Conservation (phyloP, 2,888 invertebrate genomes). For the Archips crataeganus region DNA sequence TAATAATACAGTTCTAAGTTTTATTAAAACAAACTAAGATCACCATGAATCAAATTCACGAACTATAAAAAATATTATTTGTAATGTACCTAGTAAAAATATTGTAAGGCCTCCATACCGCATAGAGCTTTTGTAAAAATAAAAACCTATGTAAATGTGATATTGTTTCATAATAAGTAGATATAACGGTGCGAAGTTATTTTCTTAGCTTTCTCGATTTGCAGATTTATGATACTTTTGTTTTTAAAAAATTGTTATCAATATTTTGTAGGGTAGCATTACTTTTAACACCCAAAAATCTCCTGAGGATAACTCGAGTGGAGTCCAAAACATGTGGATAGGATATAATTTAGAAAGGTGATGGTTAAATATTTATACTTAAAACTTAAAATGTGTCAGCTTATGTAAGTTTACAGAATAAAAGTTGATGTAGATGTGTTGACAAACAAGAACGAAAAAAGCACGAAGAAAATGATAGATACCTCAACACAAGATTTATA, state of each 20-base stretch:
- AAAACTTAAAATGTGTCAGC: background rate
- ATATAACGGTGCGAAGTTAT: conserved; percentile 31
- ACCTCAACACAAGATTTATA: too few species aligned
- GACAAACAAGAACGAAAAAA: too few species aligned
- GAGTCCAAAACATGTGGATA: background rate
- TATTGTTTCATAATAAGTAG: conserved; percentile 42
- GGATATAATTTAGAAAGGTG: background rate
- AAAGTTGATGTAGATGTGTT: background rate
- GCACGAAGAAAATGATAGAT: too few species aligned
- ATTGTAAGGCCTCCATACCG: conserved; percentile 18
- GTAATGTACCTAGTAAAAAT: conserved; percentile 9
- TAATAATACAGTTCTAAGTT: background rate
- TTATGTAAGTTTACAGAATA: background rate
- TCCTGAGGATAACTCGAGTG: background rate
- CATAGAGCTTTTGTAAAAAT: conserved; percentile 27
- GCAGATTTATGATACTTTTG: background rate
- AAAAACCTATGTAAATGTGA: conserved; percentile 19
- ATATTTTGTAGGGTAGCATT: background rate
- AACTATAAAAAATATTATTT: background rate
- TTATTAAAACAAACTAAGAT: background rate
- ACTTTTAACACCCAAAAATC: background rate
- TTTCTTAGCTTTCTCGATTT: background rate
- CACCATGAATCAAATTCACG: background rate
- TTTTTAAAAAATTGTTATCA: background rate
- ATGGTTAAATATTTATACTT: background rate